Conservation (phyloP, 1,140 invertebrate species). For the Homalodisca vitripennis region DNA sequence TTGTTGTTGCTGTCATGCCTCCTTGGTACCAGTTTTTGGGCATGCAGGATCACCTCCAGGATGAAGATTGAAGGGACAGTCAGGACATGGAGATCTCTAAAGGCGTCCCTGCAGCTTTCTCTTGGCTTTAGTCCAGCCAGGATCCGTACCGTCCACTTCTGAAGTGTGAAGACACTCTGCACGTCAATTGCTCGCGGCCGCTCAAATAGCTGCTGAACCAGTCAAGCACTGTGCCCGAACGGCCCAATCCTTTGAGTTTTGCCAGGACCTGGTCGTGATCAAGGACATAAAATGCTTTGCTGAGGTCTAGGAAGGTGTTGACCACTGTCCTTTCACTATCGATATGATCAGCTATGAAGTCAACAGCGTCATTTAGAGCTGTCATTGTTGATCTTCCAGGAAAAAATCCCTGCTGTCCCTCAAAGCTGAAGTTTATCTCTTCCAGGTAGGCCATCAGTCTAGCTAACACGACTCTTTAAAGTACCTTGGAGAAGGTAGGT, state of each 20-base stretch:
- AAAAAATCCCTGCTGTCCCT: not conserved
- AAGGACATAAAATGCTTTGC: slow-evolving; percentile 22
- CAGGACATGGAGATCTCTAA: not conserved
- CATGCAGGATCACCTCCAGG: not conserved
- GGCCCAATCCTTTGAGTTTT: not conserved
- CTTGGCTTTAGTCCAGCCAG: not conserved
- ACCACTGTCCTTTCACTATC: not conserved
- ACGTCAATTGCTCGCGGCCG: not conserved
- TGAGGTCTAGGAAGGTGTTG: slow-evolving; percentile 13
- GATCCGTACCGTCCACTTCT: not conserved
- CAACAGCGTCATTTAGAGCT: not conserved
- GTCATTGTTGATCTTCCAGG: slow-evolving; percentile 1
- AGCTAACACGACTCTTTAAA: too few species aligned
- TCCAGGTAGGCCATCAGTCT: not conserved
- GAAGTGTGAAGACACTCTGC: not conserved
- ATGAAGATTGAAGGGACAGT: not conserved
- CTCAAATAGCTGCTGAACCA: not conserved
- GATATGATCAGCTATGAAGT: not conserved
- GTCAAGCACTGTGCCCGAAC: not conserved
- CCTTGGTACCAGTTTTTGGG: not conserved
- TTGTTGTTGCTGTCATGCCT: not conserved
- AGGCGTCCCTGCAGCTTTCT: not conserved
- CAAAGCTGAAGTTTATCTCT: not conserved
- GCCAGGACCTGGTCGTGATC: slow-evolving; percentile 7
- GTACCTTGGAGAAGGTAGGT: too few species aligned